Evolutionary conservation across 2,113 vertebrate species (phyloP), one percentile per base, ranked within the genome.

Genomic region (Puma concolor): DNA sequence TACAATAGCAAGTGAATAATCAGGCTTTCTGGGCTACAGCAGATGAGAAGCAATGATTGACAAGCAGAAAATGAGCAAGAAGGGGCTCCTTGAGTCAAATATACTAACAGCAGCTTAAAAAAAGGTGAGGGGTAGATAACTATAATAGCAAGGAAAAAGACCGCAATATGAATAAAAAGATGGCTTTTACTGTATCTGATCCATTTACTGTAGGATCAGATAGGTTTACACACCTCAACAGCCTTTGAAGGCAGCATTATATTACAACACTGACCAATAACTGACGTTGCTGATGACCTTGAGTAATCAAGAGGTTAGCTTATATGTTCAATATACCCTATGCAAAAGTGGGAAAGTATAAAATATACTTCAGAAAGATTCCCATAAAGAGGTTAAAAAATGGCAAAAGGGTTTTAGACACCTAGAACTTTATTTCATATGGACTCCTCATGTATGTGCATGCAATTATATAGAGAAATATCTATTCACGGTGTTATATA

Each of bases 11-110:
- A 89, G n/a, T 10, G 48, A 41, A 41, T 81, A 33, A 52, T 77
- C 60, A 89, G 25, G 57, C 48, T 71, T 88, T 77, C 48, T 48
- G 60, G 90, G 33, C 36, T 84, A 64, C 0, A 31, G 27, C 15
- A 79, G 44, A 88, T 88, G 8, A 90, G 94, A 96, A 96, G 77
- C 79, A 96, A 79, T 44, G 79, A 97, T 0, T 69, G 50, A 92
- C 50, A 84, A 92, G 27, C 80, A 17, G 52, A 81, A 96, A 86
- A 86, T 86, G 67, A 93, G 63, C 89, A 96, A 87, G 63, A 84
- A 95, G 76, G 5, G 44, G 2, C 48, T 95, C 77, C 72, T 83
- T 72, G 17, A 86, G 31, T 66, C 85, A 96, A 96, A 93, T 74
- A 71, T 5, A 50, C 14, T 50, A 54, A 92, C 1, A 33, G 66